These are phyloP conservation scores for Cephalopterus ornatus DNA, from an alignment of 2,113 vertebrate species.

Conservation along the genomic window DNA sequence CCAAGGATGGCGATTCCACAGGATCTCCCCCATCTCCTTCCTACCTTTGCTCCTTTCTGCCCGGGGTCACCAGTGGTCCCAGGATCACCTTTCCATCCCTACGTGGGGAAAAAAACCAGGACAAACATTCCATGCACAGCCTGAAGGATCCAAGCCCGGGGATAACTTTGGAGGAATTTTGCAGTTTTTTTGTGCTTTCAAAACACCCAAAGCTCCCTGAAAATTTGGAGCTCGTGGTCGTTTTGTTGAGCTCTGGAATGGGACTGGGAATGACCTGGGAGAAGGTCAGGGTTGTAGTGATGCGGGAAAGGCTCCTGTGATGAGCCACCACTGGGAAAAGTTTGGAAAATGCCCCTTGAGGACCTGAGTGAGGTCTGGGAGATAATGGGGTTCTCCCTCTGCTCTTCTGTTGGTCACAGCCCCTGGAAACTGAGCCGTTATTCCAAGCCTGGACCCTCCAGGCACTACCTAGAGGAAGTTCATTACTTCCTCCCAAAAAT, in stretches of 20 bases:
- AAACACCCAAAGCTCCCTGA: not conserved
- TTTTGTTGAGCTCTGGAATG: not conserved
- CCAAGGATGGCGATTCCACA: not conserved
- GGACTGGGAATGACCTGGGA: not conserved
- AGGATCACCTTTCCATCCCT: conserved; percentile 81
- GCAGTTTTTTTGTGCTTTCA: not conserved
- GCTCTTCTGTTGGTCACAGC: not conserved
- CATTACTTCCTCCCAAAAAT: not conserved
- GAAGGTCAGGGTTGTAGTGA: not conserved
- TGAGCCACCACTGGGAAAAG: too few species aligned
- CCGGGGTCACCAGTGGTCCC: conserved; percentile 77
- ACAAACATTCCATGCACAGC: not conserved
- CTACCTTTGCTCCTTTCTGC: conserved; percentile 82
- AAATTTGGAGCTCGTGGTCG: not conserved
- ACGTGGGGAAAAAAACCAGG: not conserved
- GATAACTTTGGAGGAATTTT: not conserved
- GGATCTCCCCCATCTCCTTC: not conserved
- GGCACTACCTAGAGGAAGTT: not conserved
- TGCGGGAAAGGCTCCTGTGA: not conserved
- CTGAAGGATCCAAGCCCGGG: not conserved
- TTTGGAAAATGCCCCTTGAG: too few species aligned
- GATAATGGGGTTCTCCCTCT: not conserved
- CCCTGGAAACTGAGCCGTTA: not conserved
- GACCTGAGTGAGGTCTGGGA: not conserved
- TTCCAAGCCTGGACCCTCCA: not conserved